phyloP scores from a whole-genome alignment of 1,140 invertebrate genomes.

The Oncopeltus fasciatus region DNA sequence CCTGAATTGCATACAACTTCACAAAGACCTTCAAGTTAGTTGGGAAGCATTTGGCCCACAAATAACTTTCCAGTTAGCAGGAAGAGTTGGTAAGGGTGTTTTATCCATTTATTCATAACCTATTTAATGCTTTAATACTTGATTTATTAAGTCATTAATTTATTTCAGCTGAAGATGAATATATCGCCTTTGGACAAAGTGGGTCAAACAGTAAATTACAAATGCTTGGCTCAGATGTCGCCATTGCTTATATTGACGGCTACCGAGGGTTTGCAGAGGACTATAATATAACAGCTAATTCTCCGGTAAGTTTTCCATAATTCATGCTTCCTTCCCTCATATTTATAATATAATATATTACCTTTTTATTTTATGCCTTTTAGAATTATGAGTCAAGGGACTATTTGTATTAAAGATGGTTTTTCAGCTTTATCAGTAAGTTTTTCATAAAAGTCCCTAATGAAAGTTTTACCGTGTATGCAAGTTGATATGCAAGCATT shows the following conservation, averaged over 20 bases:
- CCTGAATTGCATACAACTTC: constrained; percentile 74
- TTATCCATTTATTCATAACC: background rate
- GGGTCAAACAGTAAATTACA: constrained; percentile 49
- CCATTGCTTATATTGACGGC: constrained; percentile 58
- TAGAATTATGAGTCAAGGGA: no score
- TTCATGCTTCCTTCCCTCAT: background rate
- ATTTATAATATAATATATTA: background rate
- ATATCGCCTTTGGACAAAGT: constrained; percentile 76
- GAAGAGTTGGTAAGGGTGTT: constrained; percentile 44
- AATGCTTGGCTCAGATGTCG: constrained; percentile 77
- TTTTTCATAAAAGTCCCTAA: no score
- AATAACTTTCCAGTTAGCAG: constrained; percentile 73
- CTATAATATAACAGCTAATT: constrained; percentile 71
- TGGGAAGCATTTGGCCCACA: constrained; percentile 85
- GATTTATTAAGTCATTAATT: constrained; percentile 10
- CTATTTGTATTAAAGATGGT: no score
- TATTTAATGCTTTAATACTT: constrained; percentile 5
- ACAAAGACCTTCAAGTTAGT: constrained; percentile 64
- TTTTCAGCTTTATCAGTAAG: no score
- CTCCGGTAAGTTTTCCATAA: constrained; percentile 45
- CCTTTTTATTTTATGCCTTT: background rate
- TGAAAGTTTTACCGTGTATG: no score
- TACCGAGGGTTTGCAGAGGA: constrained; percentile 57
- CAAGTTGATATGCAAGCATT: no score
- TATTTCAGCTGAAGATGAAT: constrained; percentile 52